Evolutionary conservation across 2,888 invertebrate genomes (phyloP), one percentile per base, ranked within the genome.

Genomic region (Nezara viridula): DNA sequence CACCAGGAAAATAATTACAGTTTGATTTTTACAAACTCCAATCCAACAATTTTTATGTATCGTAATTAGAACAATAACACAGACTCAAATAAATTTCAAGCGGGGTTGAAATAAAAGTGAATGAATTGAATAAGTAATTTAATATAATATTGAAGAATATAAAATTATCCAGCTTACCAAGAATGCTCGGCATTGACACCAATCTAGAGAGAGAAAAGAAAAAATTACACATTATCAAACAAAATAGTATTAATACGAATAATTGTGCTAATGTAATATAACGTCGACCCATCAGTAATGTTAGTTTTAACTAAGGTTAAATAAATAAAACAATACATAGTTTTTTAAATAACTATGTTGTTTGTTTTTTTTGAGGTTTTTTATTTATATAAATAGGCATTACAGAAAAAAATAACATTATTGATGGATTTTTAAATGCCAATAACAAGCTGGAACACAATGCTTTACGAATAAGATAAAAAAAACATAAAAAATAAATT

Each of bases 151-250:
- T 21, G 10, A 81, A 44, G 2, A 81, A 81, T n/a, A 81, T n/a
- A n/a, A 4, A n/a, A 24, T 27, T 16, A 60, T 85, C 73, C 21
- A 40, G 40, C 89, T 96, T 95, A 99, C 99, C 99, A 99, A 24
- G 99, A 98, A 93, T 99, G 99, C 93, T 99, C 99, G 0, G 98
- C 98, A 94, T 99, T 99, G 93, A 99, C 98, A 88, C 99, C 99
- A 92, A 98, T 95, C 97, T 97, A 93, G 90, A 95, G 95, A 92
- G 90, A 91, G 92, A 91, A 52, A 50, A 52, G 5, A 44, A 37
- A 14, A 49, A 85, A 85, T 19, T 12, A 52, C 16, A 50, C 32
- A 86, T 32, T 86, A 52, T 86, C 16, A 24, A 50, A 14, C 19
- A 86, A 37, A 32, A 52, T 52, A n/a, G n/a, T n/a, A n/a, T n/a